Percentiles rank a stretch among this genome's conserved stretches.
Evolutionary conservation across 2,888 invertebrate species (phyloP).

Genomic region (Cataglyphis cursor): DNA sequence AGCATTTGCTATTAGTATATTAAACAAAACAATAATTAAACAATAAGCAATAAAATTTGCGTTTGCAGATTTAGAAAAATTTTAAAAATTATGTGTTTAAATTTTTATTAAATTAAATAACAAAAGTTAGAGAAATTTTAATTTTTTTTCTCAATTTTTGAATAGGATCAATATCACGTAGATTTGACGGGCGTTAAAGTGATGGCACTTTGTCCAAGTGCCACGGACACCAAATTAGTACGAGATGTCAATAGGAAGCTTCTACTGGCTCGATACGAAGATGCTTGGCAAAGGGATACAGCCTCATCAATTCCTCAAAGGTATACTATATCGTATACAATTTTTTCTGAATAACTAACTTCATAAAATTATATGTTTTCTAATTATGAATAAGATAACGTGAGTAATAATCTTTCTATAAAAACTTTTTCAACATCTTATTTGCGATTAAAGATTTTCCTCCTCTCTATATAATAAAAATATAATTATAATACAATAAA

Average conservation of each 20-base stretch:
- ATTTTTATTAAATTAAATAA: slow-evolving; percentile 4
- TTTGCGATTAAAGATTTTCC: background rate
- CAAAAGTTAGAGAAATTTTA: background rate
- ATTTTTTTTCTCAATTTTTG: slow-evolving; percentile 32
- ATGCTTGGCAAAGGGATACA: slow-evolving; percentile 91
- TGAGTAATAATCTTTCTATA: background rate
- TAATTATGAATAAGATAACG: background rate
- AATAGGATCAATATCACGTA: slow-evolving; percentile 91
- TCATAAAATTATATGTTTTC: background rate
- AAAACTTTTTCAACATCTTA: background rate
- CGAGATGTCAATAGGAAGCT: slow-evolving; percentile 91
- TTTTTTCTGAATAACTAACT: background rate
- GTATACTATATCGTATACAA: slow-evolving; percentile 84
- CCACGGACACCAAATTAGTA: slow-evolving; percentile 90
- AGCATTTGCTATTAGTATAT: background rate
- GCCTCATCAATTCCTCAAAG: slow-evolving; percentile 90
- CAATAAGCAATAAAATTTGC: background rate
- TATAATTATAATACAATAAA: background rate
- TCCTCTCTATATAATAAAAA: background rate
- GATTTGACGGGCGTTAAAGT: slow-evolving; percentile 91
- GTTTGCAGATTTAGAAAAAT: background rate
- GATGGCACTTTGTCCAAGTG: slow-evolving; percentile 91
- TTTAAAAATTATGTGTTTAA: slow-evolving; percentile 17
- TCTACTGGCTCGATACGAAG: slow-evolving; percentile 91
- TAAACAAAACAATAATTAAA: background rate